Percentiles rank a stretch among this genome's conserved stretches.
Evolutionary conservation across 2,888 invertebrate genomes (phyloP).

Genomic region (Cordilura impudica): DNA sequence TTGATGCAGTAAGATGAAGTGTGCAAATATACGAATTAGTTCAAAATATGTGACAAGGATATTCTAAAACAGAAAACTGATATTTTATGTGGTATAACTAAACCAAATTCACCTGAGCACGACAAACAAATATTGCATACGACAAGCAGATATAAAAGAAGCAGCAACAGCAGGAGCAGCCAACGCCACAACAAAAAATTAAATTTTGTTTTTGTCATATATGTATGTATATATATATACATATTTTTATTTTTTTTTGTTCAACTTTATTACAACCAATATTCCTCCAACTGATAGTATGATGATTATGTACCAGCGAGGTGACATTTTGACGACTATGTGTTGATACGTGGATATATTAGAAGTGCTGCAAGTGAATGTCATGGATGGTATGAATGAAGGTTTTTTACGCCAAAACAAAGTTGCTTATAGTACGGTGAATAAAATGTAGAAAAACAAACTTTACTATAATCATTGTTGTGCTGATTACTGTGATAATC

Average conservation of each 20-base stretch:
- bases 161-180: not conserved
- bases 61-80: conserved; percentile 13
- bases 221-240: too few relatives aligned
- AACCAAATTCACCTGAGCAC: conserved; percentile 27
- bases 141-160: conserved; percentile 12
- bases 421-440: conserved; percentile 34
- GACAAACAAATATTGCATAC: conserved; percentile 34
- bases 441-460: too few relatives aligned
- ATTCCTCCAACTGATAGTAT: too few relatives aligned
- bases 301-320: too few relatives aligned
- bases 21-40: conserved; percentile 57
- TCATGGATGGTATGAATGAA: conserved; percentile 39
- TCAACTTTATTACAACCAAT: too few relatives aligned
- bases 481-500: conserved; percentile 54
- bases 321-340: too few relatives aligned
- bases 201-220: too few relatives aligned
- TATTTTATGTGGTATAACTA: conserved; percentile 10
- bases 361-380: conserved; percentile 42
- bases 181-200: not conserved
- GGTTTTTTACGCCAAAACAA: conserved; percentile 21
- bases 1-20: conserved; percentile 51
- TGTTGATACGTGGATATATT: conserved; percentile 31
- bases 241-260: too few relatives aligned
- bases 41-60: conserved; percentile 53
- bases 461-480: conserved; percentile 36